Conservation (phyloP, 2,113 vertebrate genomes). For the Poicephalus gulielmi region DNA sequence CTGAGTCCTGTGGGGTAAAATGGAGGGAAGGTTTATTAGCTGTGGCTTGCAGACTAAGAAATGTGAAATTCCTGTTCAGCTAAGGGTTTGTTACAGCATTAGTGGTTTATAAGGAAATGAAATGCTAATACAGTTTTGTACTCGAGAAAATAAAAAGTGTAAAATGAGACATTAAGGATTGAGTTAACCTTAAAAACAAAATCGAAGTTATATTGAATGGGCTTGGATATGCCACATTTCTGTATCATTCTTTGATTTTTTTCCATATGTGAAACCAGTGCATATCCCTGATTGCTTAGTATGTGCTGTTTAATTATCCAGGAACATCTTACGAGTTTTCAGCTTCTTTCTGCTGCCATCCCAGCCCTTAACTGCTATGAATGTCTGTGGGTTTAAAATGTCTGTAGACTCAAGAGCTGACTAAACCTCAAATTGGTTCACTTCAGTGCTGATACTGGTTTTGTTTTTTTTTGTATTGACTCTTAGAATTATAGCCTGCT, state of each 20-base stretch:
- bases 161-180: background rate
- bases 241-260: background rate
- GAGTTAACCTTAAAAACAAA: background rate
- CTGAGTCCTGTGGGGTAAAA: background rate
- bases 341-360: background rate
- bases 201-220: background rate
- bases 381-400: background rate
- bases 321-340: background rate
- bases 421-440: background rate
- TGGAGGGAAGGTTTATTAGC: background rate
- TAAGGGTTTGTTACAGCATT: background rate
- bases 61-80: background rate
- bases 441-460: background rate
- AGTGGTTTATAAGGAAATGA: background rate
- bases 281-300: background rate
- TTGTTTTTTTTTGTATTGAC: background rate
- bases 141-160: background rate
- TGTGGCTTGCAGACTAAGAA: background rate
- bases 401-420: background rate
- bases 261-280: background rate
- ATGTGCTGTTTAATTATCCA: background rate
- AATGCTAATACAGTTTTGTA: background rate
- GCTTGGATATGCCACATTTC: background rate
- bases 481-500: background rate
- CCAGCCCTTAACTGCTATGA: background rate